Evolutionary conservation across 2,888 invertebrate genomes (phyloP).

Genomic region (Dorcus parallelipipedus): DNA sequence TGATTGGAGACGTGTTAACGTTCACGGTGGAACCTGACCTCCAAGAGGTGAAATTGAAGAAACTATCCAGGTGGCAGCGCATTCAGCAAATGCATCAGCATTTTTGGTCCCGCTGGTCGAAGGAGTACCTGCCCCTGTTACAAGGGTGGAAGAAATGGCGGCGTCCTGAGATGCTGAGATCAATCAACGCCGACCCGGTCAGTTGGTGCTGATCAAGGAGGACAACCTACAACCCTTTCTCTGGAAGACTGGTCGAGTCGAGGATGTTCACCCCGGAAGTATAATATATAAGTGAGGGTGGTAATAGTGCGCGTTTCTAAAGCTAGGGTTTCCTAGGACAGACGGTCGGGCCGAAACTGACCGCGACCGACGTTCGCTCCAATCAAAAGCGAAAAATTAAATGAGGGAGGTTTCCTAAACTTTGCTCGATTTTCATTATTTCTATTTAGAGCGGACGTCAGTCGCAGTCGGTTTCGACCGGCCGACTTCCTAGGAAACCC

Average conservation of each 20-base stretch:
- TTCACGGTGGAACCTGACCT: slow-evolving; percentile 9
- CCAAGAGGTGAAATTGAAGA: neutral
- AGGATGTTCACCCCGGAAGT: neutral
- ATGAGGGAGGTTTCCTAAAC: too few relatives aligned
- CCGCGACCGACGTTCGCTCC: too few relatives aligned
- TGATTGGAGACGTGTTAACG: slow-evolving; percentile 22
- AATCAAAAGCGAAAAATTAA: too few relatives aligned
- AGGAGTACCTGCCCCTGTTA: slow-evolving; percentile 26
- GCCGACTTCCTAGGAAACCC: too few relatives aligned
- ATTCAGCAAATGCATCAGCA: slow-evolving; percentile 22
- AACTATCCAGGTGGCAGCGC: slow-evolving; percentile 22
- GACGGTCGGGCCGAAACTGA: too few relatives aligned
- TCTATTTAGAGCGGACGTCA: too few relatives aligned
- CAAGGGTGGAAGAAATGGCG: slow-evolving; percentile 25
- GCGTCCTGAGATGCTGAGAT: too few relatives aligned
- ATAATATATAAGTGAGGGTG: neutral
- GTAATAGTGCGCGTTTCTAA: neutral
- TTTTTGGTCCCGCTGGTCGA: slow-evolving; percentile 22
- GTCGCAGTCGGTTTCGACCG: too few relatives aligned
- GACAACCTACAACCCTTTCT: slow-evolving; percentile 18
- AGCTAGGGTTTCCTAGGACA: too few relatives aligned
- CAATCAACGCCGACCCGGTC: neutral
- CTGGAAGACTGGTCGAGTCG: slow-evolving; percentile 13
- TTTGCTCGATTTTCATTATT: too few relatives aligned
- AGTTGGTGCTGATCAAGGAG: slow-evolving; percentile 15